phyloP scores from a whole-genome alignment of 2,888 invertebrate species.

The Nephrotoma appendiculata region DNA sequence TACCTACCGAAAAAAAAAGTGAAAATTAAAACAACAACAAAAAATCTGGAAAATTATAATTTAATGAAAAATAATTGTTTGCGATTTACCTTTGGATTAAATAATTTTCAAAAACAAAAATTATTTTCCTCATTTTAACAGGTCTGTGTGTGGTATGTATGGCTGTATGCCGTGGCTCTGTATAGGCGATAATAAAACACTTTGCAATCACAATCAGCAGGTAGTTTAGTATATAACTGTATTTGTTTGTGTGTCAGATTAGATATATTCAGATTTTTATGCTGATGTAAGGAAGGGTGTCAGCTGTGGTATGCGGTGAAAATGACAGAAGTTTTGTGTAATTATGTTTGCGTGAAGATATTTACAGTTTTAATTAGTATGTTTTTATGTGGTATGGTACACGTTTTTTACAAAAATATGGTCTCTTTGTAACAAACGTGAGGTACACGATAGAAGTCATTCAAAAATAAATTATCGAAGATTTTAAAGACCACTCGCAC shows the following conservation, averaged over 20 bases:
- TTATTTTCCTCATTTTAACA: not conserved
- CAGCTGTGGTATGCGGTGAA: not conserved
- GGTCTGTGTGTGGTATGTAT: not conserved
- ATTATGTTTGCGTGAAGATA: not conserved
- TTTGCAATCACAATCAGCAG: not conserved
- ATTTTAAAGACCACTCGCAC: too few relatives aligned
- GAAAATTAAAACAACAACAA: not conserved
- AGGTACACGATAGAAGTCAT: too few relatives aligned
- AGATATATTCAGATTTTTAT: not conserved
- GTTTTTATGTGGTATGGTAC: not conserved
- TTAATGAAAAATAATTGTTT: conserved; percentile 2
- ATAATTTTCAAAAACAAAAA: not conserved
- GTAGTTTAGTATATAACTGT: not conserved
- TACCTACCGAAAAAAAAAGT: not conserved
- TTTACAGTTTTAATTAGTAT: not conserved
- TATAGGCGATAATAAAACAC: not conserved
- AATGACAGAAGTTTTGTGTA: not conserved
- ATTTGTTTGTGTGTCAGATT: not conserved
- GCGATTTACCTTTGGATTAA: not conserved
- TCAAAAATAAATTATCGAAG: too few relatives aligned
- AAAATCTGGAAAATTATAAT: not conserved
- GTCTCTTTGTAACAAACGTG: too few relatives aligned
- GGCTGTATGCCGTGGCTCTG: not conserved
- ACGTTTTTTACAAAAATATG: not conserved
- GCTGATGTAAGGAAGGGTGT: not conserved